A percentile compares a stretch with the other conserved stretches of the same genome.
These are phyloP conservation scores for Colistium nudipinnis DNA, from an alignment of 2,113 vertebrate species.

Conservation along the genomic window DNA sequence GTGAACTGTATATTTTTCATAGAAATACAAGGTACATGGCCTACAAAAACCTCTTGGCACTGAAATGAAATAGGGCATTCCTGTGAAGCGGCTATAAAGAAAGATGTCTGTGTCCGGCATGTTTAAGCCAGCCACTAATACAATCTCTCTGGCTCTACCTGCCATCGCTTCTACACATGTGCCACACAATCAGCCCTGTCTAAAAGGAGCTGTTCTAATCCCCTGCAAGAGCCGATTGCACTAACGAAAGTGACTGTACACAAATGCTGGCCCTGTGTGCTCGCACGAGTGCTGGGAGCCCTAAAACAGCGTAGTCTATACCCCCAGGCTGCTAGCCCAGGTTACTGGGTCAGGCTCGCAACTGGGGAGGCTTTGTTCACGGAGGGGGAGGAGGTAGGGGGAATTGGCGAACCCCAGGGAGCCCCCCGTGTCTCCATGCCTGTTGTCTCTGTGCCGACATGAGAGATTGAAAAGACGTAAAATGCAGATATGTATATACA, in stretches of 20 bases:
- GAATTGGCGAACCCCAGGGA: slow-evolving; percentile 69
- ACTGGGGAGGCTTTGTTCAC: slow-evolving; percentile 81
- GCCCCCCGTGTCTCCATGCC: slow-evolving; percentile 62
- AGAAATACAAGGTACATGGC: slow-evolving; percentile 26
- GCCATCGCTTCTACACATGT: slow-evolving; percentile 57
- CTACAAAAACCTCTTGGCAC: slow-evolving; percentile 36
- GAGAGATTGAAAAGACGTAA: slow-evolving; percentile 59
- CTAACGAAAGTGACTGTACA: slow-evolving; percentile 73
- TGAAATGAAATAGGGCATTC: slow-evolving; percentile 54
- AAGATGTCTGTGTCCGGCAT: slow-evolving; percentile 70
- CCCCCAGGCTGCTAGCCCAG: slow-evolving; percentile 77
- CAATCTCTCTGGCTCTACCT: slow-evolving; percentile 50
- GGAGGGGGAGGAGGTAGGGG: slow-evolving; percentile 54
- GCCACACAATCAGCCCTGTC: slow-evolving; percentile 67
- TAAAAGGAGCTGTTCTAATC: slow-evolving; percentile 78
- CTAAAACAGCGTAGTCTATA: slow-evolving; percentile 70
- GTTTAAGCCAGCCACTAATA: slow-evolving; percentile 69
- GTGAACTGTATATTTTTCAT: not conserved
- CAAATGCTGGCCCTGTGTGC: slow-evolving; percentile 68
- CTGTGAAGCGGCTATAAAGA: slow-evolving; percentile 58
- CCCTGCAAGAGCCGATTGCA: slow-evolving; percentile 71
- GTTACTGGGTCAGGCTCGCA: slow-evolving; percentile 82
- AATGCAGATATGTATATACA: slow-evolving; percentile 43
- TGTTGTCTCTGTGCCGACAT: slow-evolving; percentile 77
- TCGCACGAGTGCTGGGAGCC: slow-evolving; percentile 57